Evolutionary conservation across 1,140 invertebrate genomes (phyloP), one percentile per base, ranked within the genome.

Genomic region (Aleiodes sp.): DNA sequence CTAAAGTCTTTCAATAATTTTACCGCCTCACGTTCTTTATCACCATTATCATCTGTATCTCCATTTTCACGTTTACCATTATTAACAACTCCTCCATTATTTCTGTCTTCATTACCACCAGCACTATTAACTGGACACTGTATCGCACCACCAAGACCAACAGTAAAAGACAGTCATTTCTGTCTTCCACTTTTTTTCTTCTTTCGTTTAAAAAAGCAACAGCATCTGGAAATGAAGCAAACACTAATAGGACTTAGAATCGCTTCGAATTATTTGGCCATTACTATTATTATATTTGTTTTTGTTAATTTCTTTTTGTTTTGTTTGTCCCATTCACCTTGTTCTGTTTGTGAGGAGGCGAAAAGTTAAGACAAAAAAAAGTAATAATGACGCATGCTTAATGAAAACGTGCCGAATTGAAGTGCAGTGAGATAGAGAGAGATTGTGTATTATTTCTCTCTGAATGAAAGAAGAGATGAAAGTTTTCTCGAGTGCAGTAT

Each of bases 141-240:
- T 77, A 79, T 76, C 71, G 81, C 77, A 61, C 80, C 82, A 72
- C 82, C 79, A 59, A 81, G 80, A 61, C 78, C 82, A 72, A 83
- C 77, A 69, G 80, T 76, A 75, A 83, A 77, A 65, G 82, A 85
- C 82, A 91, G 92, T 93, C 92, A 94, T 91, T 94, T 94, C 84
- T 91, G 90, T 78, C 92, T 89, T 66, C 90, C 90, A 78, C 90
- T 91, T 83, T 97, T 97, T 92, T 97, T 97, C 94, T 96, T 97
- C 92, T 96, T 96, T 85, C 94, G 91, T 87, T 96, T 95, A 91
- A 97, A 97, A 91, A 97, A 97, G 87, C 95, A 97, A 89, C 96
- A 97, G 88, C 94, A 96, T 90, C 95, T 97, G 91, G 83, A 92
- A 91, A 88, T 88, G 74, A 86, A 87, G 77, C 81, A 83, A 82